Evolutionary conservation across 2,113 vertebrate species (phyloP).

Genomic region (Oplegnathus fasciatus): DNA sequence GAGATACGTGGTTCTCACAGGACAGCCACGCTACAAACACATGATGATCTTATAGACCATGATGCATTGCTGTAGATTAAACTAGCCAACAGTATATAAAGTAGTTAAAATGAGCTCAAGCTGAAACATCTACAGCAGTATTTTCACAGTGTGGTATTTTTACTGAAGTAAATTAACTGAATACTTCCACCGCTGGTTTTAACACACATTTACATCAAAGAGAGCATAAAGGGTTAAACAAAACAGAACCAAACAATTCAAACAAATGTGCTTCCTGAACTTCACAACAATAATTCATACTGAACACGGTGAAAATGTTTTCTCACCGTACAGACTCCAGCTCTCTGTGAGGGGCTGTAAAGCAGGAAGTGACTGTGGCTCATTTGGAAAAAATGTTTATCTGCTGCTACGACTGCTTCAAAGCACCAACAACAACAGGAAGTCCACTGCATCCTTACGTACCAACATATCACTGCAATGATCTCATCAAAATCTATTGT

Average conservation of each 20-base stretch:
- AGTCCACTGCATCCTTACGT: too few relatives aligned
- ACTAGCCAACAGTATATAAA: too few relatives aligned
- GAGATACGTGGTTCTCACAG: too few relatives aligned
- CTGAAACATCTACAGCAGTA: too few relatives aligned
- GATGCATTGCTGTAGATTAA: too few relatives aligned
- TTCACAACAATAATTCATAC: background rate
- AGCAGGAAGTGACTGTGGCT: background rate
- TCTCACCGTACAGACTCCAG: too few relatives aligned
- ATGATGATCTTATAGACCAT: too few relatives aligned
- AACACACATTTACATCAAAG: background rate
- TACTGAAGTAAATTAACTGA: background rate
- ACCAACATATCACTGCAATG: too few relatives aligned
- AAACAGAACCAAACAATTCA: background rate
- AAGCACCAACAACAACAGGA: background rate
- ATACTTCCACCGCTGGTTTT: background rate
- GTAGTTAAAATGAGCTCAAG: too few relatives aligned
- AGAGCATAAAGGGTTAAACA: background rate
- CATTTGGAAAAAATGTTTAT: background rate
- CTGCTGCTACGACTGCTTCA: background rate
- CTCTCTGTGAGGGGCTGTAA: background rate
- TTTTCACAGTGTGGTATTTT: too few relatives aligned
- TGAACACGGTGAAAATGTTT: background rate
- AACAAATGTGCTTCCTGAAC: background rate
- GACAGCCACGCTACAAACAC: too few relatives aligned
- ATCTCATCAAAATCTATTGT: background rate